phyloP scores from a whole-genome alignment of 2,888 invertebrate species.

The Carabus problematicus region DNA sequence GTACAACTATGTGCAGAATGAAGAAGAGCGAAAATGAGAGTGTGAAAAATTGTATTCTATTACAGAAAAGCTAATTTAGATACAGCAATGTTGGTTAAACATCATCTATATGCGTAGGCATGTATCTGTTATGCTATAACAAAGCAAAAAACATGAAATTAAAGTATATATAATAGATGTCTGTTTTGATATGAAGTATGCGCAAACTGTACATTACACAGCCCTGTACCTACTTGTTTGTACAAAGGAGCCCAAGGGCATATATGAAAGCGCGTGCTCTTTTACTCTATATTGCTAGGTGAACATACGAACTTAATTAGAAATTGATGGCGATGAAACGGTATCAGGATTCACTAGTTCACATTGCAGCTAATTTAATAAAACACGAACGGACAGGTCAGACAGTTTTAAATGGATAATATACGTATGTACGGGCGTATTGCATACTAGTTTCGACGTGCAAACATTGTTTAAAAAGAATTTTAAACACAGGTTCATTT shows the following conservation, averaged over 20 bases:
- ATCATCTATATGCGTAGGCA: conserved; percentile 2
- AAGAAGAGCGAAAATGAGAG: not conserved
- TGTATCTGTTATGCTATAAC: not conserved
- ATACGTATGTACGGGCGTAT: too few relatives aligned
- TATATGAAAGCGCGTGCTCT: not conserved
- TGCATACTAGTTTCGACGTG: too few relatives aligned
- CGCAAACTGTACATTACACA: conserved; percentile 12
- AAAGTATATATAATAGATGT: conserved; percentile 37
- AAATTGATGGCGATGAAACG: not conserved
- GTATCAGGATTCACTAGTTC: too few relatives aligned
- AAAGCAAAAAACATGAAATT: conserved; percentile 31
- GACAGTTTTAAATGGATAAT: too few relatives aligned
- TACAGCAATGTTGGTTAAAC: conserved; percentile 3
- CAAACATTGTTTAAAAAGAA: too few relatives aligned
- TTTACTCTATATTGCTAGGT: not conserved
- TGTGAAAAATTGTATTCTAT: not conserved
- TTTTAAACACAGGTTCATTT: too few relatives aligned
- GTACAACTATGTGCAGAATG: not conserved
- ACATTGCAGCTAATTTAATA: too few relatives aligned
- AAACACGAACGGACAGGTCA: too few relatives aligned
- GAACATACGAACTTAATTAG: not conserved
- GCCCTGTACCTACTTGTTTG: not conserved
- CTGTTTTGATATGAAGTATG: conserved; percentile 31
- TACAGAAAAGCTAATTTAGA: not conserved
- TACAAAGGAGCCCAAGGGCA: conserved; percentile 3